These are phyloP conservation scores for Delia radicum DNA, from an alignment of 1,140 invertebrate species.

Conservation along the genomic window DNA sequence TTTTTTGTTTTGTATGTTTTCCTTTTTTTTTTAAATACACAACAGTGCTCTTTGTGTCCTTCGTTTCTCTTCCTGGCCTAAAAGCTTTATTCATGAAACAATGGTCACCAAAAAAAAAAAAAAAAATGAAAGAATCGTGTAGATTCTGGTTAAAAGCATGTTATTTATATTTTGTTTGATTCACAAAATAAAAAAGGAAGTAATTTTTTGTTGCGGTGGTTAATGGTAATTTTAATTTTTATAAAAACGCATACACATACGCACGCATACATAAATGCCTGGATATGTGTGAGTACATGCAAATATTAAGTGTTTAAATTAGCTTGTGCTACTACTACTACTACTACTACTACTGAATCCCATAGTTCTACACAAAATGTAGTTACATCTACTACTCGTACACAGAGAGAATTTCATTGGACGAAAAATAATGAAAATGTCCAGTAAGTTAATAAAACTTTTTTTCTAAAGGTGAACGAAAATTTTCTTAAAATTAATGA, in stretches of 20 bases:
- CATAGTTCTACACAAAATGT: neutral
- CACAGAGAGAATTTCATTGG: too few relatives aligned
- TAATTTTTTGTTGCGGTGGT: neutral
- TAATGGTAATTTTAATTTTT: neutral
- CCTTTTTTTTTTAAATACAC: neutral
- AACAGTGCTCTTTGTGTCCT: neutral
- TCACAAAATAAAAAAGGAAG: neutral
- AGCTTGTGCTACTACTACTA: neutral
- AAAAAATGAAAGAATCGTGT: neutral
- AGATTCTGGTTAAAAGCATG: neutral
- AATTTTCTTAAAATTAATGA: too few relatives aligned
- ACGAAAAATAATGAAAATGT: too few relatives aligned
- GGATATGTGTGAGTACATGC: neutral
- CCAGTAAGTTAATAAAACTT: too few relatives aligned
- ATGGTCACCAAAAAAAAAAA: neutral
- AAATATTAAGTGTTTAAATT: neutral
- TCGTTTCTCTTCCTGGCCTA: neutral
- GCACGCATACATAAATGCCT: neutral
- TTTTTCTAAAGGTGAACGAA: too few relatives aligned
- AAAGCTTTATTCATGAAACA: neutral
- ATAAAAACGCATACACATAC: neutral
- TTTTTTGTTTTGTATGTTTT: neutral
- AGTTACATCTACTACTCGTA: too few relatives aligned
- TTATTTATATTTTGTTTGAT: neutral
- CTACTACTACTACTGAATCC: neutral